Base-by-base conservation (phyloP, 2,888 invertebrate genomes). In the Plusia festucae region DNA sequence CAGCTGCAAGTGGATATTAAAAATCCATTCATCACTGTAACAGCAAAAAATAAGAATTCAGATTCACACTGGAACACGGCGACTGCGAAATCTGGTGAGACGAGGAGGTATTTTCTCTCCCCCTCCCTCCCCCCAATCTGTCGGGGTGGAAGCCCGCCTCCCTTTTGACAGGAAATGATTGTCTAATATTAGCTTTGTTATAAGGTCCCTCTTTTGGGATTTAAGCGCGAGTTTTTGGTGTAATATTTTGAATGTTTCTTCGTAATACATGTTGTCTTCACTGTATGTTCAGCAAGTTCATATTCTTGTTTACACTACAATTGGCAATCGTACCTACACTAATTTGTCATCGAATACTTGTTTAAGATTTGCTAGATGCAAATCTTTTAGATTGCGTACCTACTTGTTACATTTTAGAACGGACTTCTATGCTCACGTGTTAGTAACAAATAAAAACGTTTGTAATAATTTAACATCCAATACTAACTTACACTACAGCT, bases 131-230 rank as follows among this genome's bases (percentile, higher is more conserved):
- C 76, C 82, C 82, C 85, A 82, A 82, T 84, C 84, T 82, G 84
- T 84, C 85, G 85, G 80, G 70, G 78, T 84, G 82, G 88, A 86
- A 80, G 70, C 83, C 82, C 76, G 82, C 90, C 93, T 88, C 92
- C 92, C 92, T 91, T 93, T 93, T 94, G 93, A 94, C 94, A 94
- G 93, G 94, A 95, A 94, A 95, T 94, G 94, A 94, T 94, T 94
- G 93, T 93, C 94, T 94, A 94, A 94, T 94, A 94, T 94, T 93
- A 94, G 94, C 94, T 93, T 92, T 93, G 93, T 94, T 93, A 91
- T 93, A 93, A 90, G 93, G 93, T 92, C 90, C 88, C 91, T 92
- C 93, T 93, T 88, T 88, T 85, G 93, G 92, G 93, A 94, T 87
- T 87, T 79, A 80, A 84, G 81, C 78, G 84, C 78, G 86, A 84